Percentiles rank a stretch among this genome's conserved stretches.
phyloP scores from a whole-genome alignment of 2,113 vertebrate genomes.

The Puffinus mauretanicus region DNA sequence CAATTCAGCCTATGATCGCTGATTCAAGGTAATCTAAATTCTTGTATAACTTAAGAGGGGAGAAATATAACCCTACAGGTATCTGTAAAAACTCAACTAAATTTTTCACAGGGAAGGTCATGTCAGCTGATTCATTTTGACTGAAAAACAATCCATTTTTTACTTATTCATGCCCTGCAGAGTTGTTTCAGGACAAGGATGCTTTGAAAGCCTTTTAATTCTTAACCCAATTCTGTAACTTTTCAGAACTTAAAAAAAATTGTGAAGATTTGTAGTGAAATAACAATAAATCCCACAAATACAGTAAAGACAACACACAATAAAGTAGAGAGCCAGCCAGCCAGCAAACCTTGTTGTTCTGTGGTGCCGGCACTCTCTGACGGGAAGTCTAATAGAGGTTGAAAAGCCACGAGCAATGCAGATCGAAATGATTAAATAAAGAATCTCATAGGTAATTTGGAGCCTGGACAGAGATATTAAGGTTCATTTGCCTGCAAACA shows the following conservation, averaged over 20 bases:
- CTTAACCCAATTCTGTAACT: not conserved
- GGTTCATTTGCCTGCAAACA: not conserved
- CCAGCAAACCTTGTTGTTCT: not conserved
- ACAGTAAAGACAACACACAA: not conserved
- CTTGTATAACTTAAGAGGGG: not conserved
- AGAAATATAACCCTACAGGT: not conserved
- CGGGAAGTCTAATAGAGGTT: not conserved
- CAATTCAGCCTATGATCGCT: not conserved
- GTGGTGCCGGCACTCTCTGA: not conserved
- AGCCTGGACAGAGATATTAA: not conserved
- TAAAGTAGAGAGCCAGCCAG: not conserved
- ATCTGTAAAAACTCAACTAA: not conserved
- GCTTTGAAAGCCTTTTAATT: slow-evolving; percentile 32
- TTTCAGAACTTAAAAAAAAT: not conserved
- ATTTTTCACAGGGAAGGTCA: not conserved
- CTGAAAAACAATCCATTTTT: slow-evolving; percentile 30
- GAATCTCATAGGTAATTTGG: not conserved
- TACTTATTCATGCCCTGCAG: slow-evolving; percentile 36
- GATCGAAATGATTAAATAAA: not conserved
- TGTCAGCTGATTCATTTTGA: slow-evolving; percentile 1
- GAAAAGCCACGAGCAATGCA: not conserved
- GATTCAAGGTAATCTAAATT: not conserved
- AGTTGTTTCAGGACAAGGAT: slow-evolving; percentile 32
- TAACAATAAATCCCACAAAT: not conserved
- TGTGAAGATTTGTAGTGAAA: not conserved